phyloP scores from a whole-genome alignment of 2,888 invertebrate species.

The Eupithecia dodoneata region DNA sequence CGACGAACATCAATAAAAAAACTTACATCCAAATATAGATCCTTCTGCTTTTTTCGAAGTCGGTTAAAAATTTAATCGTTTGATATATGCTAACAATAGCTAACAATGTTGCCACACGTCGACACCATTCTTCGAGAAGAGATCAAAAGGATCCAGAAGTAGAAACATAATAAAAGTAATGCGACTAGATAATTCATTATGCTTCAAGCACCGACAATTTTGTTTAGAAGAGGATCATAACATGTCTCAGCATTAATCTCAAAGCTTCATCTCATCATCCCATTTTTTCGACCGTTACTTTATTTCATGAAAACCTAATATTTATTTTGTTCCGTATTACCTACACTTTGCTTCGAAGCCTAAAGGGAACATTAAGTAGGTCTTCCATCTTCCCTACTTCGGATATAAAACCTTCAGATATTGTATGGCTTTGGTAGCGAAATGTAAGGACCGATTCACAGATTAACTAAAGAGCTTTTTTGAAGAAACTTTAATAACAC shows the following conservation, averaged over 20 bases:
- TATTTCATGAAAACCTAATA: constrained; percentile 19
- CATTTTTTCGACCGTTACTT: constrained; percentile 9
- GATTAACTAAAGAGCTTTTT: constrained; percentile 3
- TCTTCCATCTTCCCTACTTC: background rate
- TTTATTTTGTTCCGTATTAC: background rate
- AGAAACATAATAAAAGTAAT: background rate
- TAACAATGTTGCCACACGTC: background rate
- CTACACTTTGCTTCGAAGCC: constrained; percentile 4
- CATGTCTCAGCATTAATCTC: background rate
- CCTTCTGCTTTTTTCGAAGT: no score
- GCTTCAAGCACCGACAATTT: background rate
- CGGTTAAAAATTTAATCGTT: no score
- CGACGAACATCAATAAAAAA: no score
- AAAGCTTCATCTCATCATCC: background rate
- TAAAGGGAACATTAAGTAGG: constrained; percentile 1
- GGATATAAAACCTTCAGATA: constrained; percentile 5
- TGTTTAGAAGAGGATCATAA: background rate
- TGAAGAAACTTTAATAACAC: constrained; percentile 10
- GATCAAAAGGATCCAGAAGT: background rate
- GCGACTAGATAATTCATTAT: background rate
- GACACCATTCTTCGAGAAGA: background rate
- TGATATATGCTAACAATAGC: background rate
- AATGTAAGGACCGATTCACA: background rate
- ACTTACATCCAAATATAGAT: no score
- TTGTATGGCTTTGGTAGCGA: background rate